A percentile compares a stretch with the other conserved stretches of the same genome.
Conservation (phyloP, 1,140 invertebrate species). For the Holcopasites calliopsidis region DNA sequence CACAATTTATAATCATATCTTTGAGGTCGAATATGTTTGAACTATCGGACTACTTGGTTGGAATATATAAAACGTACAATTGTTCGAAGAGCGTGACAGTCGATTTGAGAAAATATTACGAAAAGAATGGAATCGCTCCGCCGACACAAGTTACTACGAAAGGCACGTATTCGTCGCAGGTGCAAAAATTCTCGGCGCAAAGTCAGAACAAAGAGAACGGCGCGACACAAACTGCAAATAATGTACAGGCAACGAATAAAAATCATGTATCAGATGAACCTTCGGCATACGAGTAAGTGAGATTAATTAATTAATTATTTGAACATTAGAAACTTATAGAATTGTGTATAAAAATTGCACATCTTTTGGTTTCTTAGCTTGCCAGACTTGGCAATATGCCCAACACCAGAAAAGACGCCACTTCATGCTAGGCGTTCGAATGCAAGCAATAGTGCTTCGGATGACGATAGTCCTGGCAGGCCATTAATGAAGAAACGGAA, state of each 20-base stretch:
- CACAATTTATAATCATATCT: conserved; percentile 99
- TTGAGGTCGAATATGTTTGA: conserved; percentile 99
- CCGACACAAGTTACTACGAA: conserved; percentile 36
- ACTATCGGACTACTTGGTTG: conserved; percentile 93
- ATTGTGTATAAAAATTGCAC: not conserved
- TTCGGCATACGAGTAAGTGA: conserved; percentile 21
- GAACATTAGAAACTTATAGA: not conserved
- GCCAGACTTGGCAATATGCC: conserved; percentile 11
- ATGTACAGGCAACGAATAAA: not conserved
- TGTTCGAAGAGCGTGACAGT: conserved; percentile 90
- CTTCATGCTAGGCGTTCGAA: not conserved
- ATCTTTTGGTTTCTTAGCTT: conserved; percentile 7
- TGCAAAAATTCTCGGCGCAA: conserved; percentile 18
- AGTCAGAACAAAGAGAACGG: conserved; percentile 7
- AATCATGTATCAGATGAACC: conserved; percentile 16
- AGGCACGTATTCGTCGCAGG: conserved; percentile 19
- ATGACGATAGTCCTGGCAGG: not conserved
- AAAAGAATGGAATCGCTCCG: conserved; percentile 47
- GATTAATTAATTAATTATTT: not conserved
- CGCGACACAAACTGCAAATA: conserved; percentile 8
- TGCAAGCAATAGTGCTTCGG: not conserved
- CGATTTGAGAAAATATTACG: conserved; percentile 72
- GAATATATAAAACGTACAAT: conserved; percentile 97
- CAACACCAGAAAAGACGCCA: conserved; percentile 15
- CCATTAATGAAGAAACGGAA: conserved; percentile 35